Evolutionary conservation across 37 sponge, comb jelly and placozoan genomes (phyloP).

Genomic region (Chondrosia reniformis): DNA sequence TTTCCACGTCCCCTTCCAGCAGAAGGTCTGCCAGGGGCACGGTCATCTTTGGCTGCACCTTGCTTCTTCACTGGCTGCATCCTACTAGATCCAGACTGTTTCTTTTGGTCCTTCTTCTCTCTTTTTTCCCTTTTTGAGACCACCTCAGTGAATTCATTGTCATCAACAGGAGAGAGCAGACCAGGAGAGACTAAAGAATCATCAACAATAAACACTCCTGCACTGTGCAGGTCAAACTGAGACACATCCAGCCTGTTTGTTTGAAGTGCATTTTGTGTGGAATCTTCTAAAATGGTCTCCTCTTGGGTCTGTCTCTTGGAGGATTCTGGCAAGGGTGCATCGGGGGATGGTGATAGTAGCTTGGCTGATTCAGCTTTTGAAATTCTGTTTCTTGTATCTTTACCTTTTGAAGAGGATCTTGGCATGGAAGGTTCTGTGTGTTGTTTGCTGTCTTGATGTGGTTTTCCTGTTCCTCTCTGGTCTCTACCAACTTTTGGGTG

Average conservation of each 20-base stretch:
- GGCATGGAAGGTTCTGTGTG: too few species aligned
- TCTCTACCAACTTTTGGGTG: background rate
- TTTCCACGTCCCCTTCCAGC: too few species aligned
- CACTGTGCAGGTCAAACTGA: conserved; percentile 13
- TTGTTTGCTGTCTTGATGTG: background rate
- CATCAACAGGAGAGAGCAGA: conserved; percentile 9
- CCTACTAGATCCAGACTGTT: conserved; percentile 33
- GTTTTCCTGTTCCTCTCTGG: background rate
- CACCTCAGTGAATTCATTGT: conserved; percentile 51
- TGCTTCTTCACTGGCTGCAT: background rate
- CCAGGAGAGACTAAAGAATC: background rate
- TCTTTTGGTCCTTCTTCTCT: conserved; percentile 50
- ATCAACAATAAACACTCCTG: background rate
- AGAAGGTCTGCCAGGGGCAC: background rate
- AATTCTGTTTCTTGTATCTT: too few species aligned
- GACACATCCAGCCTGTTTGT: background rate
- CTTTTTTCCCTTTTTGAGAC: conserved; percentile 53
- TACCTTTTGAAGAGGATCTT: too few species aligned
- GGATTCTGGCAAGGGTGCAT: background rate
- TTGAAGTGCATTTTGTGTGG: background rate
- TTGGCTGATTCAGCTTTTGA: background rate
- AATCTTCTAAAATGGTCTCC: background rate
- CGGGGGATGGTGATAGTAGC: background rate
- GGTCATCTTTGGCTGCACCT: background rate
- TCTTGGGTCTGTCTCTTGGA: background rate